Evolutionary conservation across 2,797 vertebrate species (phyloP).

Genomic region (Hydrolagus colliei): DNA sequence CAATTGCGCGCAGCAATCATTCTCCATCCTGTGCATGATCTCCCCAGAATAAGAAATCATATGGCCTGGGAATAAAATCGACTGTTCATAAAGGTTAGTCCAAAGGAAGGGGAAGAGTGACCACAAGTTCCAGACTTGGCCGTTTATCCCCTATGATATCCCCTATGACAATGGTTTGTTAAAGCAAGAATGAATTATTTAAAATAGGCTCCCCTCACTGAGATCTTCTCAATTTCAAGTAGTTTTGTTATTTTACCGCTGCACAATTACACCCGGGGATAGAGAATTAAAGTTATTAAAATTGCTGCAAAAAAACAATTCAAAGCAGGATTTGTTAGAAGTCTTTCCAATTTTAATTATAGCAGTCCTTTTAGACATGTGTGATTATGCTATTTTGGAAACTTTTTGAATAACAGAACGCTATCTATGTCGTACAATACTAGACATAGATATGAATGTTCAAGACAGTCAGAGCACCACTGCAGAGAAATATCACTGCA

Average conservation of each 20-base stretch:
- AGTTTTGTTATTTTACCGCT: neutral
- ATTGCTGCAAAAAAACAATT: neutral
- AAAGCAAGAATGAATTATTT: neutral
- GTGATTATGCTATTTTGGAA: neutral
- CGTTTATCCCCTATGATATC: no score
- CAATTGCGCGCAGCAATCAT: no score
- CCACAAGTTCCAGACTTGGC: no score
- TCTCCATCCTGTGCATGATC: no score
- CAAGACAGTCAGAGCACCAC: constrained; percentile 7
- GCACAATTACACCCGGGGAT: neutral
- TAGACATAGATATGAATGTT: neutral
- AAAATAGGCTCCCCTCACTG: neutral
- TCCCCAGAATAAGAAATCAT: no score
- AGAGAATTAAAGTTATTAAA: neutral
- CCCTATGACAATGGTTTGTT: no score
- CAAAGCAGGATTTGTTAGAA: neutral
- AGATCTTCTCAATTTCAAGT: neutral
- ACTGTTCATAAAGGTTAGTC: no score
- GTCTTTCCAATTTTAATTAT: neutral
- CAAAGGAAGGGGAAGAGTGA: neutral
- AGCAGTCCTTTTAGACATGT: neutral
- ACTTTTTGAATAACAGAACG: neutral
- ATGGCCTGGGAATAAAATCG: no score
- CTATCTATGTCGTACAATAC: no score
- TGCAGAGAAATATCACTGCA: neutral